Base-by-base conservation (phyloP, 2,888 invertebrate genomes). In the Caenorhabditis sp. region DNA sequence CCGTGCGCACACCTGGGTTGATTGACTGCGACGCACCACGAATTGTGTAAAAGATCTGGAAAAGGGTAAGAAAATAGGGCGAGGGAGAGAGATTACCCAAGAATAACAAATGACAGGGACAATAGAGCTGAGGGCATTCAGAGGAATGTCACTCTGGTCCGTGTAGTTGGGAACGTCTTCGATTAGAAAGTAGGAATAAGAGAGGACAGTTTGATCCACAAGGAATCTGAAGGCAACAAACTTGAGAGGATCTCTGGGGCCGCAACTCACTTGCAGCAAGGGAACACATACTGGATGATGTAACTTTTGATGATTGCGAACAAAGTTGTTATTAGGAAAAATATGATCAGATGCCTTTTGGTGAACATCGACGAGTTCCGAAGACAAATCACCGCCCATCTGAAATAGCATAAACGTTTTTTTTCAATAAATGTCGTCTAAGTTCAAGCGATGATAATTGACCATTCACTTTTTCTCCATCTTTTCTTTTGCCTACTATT, bases 221-320 rank as follows among this genome's bases (percentile, higher is more conserved):
- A 80, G 58, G 37, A 82, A 72, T 2, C 81, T 81, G 68, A 68
- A 72, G 13, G n/a, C n/a, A n/a, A n/a, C n/a, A n/a, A n/a, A n/a
- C n/a, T n/a, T 27, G 11, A n/a, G 24, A 26, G 13, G 15, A 27
- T n/a, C n/a, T n/a, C n/a, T n/a, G 26, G 7, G 35, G 8, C 9
- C n/a, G 13, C 13, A 30, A 45, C 63, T 55, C 26, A 81, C 76
- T 52, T 35, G 68, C 81, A 81, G 39, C 81, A 81, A 0, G 81
- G 81, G 6, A 78, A 55, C 17, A 78, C 53, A 48, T 79, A 78
- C 32, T 81, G 81, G 24, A 79, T 62, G n/a, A 78, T 56, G 26
- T 74, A 50, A 1, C 77, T 55, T 24, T 75, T 66, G n/a, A 35
- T 32, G 8, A 76, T 11, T 4, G 81, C 56, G 15, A 65, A 73